Evolutionary conservation across 2,888 invertebrate genomes (phyloP).

Genomic region (Dexiosoma caninum): DNA sequence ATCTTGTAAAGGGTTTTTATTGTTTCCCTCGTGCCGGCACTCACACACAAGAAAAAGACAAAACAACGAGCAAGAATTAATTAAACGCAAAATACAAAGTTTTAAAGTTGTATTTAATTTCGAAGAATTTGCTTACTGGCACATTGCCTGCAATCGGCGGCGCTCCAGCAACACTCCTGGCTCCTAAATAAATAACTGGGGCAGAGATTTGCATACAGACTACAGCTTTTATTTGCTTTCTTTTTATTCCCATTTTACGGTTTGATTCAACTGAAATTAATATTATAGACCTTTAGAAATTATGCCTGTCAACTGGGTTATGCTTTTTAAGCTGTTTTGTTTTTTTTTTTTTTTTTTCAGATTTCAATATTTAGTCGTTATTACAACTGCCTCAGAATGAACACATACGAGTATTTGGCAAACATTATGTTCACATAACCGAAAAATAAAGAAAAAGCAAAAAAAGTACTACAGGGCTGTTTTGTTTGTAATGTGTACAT

Average conservation of each 20-base stretch:
- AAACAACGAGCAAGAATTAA: slow-evolving; percentile 12
- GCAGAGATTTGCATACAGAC: slow-evolving; percentile 6
- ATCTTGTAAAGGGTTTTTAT: background rate
- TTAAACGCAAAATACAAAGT: slow-evolving; percentile 35
- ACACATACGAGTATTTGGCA: slow-evolving; percentile 16
- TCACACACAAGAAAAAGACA: background rate
- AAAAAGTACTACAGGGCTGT: background rate
- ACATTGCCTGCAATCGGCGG: slow-evolving; percentile 52
- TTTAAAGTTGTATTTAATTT: slow-evolving; percentile 25
- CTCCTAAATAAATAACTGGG: slow-evolving; percentile 35
- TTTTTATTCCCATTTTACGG: background rate
- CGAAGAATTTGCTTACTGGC: slow-evolving; percentile 44
- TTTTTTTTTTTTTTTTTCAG: background rate
- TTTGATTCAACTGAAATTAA: slow-evolving; percentile 61
- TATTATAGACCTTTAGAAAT: slow-evolving; percentile 50
- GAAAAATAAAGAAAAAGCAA: too few species aligned
- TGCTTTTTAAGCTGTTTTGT: too few species aligned
- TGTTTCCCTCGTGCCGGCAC: background rate
- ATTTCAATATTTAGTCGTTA: background rate
- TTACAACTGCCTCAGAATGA: background rate
- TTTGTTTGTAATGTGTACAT: background rate
- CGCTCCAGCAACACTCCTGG: background rate
- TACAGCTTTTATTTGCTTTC: background rate
- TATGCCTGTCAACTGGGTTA: slow-evolving; percentile 20
- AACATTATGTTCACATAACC: slow-evolving; percentile 1